phyloP scores from a whole-genome alignment of 2,888 invertebrate genomes.

The Petrolisthes cinctipes region DNA sequence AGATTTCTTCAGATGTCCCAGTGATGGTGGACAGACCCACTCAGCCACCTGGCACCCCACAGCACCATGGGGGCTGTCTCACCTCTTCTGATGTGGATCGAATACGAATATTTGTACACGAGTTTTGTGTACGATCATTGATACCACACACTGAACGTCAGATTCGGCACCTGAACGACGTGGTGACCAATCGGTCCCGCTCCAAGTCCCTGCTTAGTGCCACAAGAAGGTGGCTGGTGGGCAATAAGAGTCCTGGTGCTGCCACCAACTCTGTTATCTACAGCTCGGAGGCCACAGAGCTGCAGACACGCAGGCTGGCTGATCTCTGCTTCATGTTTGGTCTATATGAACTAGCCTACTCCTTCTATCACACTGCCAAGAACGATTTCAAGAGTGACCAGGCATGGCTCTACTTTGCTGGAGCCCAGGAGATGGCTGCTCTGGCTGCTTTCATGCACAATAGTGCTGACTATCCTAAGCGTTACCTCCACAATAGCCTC shows the following conservation, averaged over 20 bases:
- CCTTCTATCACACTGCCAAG: constrained; percentile 94
- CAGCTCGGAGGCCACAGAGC: constrained; percentile 86
- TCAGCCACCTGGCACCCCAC: constrained; percentile 36
- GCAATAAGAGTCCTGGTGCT: constrained; percentile 81
- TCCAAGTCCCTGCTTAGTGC: constrained; percentile 85
- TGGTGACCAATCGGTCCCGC: constrained; percentile 61
- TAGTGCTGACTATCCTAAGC: constrained; percentile 67
- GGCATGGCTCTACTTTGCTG: constrained; percentile 97
- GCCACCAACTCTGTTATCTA: constrained; percentile 74
- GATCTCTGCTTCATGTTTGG: constrained; percentile 97
- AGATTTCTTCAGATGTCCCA: constrained; percentile 59
- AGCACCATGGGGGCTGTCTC: constrained; percentile 77
- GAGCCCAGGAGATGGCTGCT: constrained; percentile 96
- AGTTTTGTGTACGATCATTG: constrained; percentile 87
- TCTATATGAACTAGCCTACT: constrained; percentile 89
- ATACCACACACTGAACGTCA: constrained; percentile 93
- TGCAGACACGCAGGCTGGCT: constrained; percentile 91
- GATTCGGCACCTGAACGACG: constrained; percentile 66
- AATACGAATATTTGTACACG: constrained; percentile 85
- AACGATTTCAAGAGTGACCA: constrained; percentile 96
- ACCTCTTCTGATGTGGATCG: constrained; percentile 87
- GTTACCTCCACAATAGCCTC: constrained; percentile 60
- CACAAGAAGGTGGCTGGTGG: constrained; percentile 95
- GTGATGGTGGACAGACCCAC: constrained; percentile 51
- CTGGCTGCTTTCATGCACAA: constrained; percentile 78